A percentile compares a stretch with the other conserved stretches of the same genome.
Evolutionary conservation across 2,888 invertebrate species (phyloP).

Genomic region (Holacanthella duospinosa): DNA sequence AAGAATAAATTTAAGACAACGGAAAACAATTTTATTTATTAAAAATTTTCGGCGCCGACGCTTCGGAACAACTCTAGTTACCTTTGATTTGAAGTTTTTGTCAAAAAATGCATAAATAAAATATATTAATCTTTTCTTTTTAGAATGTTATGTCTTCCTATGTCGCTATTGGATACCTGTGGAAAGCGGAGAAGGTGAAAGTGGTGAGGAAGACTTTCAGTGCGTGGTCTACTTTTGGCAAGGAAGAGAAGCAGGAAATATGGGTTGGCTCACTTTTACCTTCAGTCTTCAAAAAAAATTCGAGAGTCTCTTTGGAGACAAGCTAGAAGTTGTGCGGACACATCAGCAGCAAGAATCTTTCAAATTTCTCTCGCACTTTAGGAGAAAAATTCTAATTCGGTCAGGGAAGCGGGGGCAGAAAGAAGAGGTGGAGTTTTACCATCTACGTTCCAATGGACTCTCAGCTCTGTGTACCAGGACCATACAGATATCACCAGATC

Average conservation of each 20-base stretch:
- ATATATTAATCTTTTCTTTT: no score
- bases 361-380: slow-evolving; percentile 96
- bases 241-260: slow-evolving; percentile 89
- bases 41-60: no score
- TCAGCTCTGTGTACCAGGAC: slow-evolving; percentile 84
- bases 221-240: slow-evolving; percentile 99
- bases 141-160: slow-evolving; percentile 95
- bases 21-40: no score
- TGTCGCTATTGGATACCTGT: slow-evolving; percentile 85
- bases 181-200: slow-evolving; percentile 46
- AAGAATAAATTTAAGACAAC: no score
- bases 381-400: slow-evolving; percentile 83
- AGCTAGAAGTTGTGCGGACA: slow-evolving; percentile 86
- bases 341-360: slow-evolving; percentile 98
- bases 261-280: slow-evolving; percentile 99
- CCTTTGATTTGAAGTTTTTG: no score
- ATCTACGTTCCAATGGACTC: slow-evolving; percentile 81
- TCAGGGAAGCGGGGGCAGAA: slow-evolving; percentile 59
- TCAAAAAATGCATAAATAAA: no score
- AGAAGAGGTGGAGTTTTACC: slow-evolving; percentile 71
- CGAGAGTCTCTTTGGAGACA: slow-evolving; percentile 74
- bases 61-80: no score
- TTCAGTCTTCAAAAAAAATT: slow-evolving; percentile 88
- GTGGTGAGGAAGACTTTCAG: slow-evolving; percentile 61
- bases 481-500: slow-evolving; percentile 79